phyloP scores from a whole-genome alignment of 1,140 invertebrate genomes.

The Lordiphosa mommai region DNA sequence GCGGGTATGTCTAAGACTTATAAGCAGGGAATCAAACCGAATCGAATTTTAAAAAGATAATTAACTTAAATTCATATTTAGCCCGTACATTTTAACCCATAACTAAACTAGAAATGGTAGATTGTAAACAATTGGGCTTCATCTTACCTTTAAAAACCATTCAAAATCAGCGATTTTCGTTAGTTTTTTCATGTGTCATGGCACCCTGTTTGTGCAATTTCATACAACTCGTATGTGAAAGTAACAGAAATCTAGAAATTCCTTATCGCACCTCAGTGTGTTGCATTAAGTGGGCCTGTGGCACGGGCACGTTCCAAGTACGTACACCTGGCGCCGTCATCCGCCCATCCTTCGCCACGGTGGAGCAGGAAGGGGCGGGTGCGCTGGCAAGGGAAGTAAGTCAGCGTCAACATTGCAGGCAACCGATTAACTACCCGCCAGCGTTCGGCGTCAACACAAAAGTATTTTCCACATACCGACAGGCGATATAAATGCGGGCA shows the following conservation, averaged over 20 bases:
- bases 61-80: no score
- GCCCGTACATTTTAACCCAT: no score
- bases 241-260: conserved; percentile 72
- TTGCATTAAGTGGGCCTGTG: conserved; percentile 70
- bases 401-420: conserved; percentile 46
- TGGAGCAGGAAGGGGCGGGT: background rate
- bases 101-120: no score
- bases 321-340: conserved; percentile 29
- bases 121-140: no score
- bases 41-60: no score
- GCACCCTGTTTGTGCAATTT: conserved; percentile 43
- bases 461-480: conserved; percentile 70
- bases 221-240: conserved; percentile 31
- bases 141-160: no score
- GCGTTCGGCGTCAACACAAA: conserved; percentile 53
- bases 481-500: conserved; percentile 46
- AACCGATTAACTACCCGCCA: conserved; percentile 68
- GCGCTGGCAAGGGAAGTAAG: conserved; percentile 25
- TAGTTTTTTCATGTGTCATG: background rate
- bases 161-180: background rate
- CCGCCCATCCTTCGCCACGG: no score
- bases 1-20: no score
- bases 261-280: conserved; percentile 72
- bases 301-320: conserved; percentile 60
- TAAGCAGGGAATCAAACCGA: no score